Percentiles rank a stretch among this genome's conserved stretches.
Conservation (phyloP, 2,113 vertebrate genomes). For the Anolis carolinensis region DNA sequence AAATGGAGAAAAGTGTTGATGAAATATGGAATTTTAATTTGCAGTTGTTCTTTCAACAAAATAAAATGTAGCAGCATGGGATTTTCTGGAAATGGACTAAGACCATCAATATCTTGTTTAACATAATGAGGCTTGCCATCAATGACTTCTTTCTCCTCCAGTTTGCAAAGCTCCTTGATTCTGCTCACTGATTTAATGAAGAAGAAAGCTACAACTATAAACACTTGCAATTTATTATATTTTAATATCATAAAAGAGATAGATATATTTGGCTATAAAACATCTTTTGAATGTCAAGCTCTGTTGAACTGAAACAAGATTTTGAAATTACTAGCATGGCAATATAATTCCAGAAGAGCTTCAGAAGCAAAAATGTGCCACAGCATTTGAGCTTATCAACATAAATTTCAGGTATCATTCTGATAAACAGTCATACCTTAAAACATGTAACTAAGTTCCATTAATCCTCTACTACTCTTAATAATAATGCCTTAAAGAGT, state of each 20-base stretch:
- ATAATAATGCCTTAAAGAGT: background rate
- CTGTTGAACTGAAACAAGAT: constrained; percentile 49
- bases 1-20: too few species aligned
- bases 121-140: constrained; percentile 45
- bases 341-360: constrained; percentile 6
- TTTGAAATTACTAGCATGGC: constrained; percentile 37
- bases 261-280: constrained; percentile 37
- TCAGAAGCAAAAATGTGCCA: background rate
- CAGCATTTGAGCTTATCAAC: background rate
- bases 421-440: background rate
- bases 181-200: constrained; percentile 42
- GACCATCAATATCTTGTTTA: constrained; percentile 62
- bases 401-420: background rate
- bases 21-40: too few species aligned
- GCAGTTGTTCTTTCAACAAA: too few species aligned
- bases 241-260: constrained; percentile 39
- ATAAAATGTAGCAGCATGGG: too few species aligned
- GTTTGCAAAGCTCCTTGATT: constrained; percentile 41
- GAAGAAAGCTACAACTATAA: constrained; percentile 27
- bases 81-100: constrained; percentile 52
- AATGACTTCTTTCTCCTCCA: constrained; percentile 48
- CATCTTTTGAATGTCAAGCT: constrained; percentile 50
- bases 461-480: background rate
- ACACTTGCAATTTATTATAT: constrained; percentile 57
- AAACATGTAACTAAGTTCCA: background rate